Conservation (phyloP, 2,888 invertebrate species). For the Trichopria drosophilae region DNA sequence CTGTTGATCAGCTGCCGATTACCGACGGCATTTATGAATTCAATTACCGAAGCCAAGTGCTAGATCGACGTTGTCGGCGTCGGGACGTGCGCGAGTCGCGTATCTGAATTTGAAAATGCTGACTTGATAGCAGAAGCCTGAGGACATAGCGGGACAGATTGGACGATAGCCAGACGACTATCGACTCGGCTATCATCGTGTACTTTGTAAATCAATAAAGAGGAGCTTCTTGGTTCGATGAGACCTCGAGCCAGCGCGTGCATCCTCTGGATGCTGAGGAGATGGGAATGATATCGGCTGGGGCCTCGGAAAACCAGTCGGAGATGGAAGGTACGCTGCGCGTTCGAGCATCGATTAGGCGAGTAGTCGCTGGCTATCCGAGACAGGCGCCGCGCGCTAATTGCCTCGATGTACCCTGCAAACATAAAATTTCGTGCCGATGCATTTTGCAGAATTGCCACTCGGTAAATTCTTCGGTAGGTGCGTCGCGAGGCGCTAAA, state of each 20-base stretch:
- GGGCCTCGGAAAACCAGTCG: neutral
- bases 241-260: too few relatives aligned
- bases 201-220: conserved; percentile 34
- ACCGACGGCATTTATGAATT: conserved; percentile 43
- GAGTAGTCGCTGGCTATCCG: conserved; percentile 9
- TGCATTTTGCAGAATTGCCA: too few relatives aligned
- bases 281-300: neutral
- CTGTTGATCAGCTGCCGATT: conserved; percentile 15
- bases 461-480: too few relatives aligned
- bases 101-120: conserved; percentile 2
- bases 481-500: too few relatives aligned
- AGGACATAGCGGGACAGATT: conserved; percentile 1
- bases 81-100: too few relatives aligned
- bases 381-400: conserved; percentile 17
- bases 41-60: conserved; percentile 45
- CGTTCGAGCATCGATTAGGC: conserved; percentile 25
- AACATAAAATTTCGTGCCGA: conserved; percentile 8
- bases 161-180: conserved; percentile 17
- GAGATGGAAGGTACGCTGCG: too few relatives aligned
- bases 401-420: conserved; percentile 19
- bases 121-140: neutral
- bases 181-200: conserved; percentile 16
- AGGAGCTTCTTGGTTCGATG: conserved; percentile 30
- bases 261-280: too few relatives aligned
- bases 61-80: conserved; percentile 9